Conservation (phyloP, 64 coral and sea anemone genomes). For the Porites australiensis region DNA sequence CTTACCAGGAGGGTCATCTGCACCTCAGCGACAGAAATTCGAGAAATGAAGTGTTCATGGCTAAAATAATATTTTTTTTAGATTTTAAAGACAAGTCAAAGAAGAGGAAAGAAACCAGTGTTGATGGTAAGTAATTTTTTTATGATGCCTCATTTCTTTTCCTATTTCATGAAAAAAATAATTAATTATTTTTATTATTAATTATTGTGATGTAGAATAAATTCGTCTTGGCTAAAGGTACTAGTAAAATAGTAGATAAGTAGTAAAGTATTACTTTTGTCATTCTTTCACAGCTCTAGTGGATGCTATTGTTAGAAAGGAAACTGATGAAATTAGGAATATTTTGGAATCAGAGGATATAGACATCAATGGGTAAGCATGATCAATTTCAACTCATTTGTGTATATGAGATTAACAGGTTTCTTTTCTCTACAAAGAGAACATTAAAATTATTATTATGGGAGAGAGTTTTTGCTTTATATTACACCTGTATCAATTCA, state of each 20-base stretch:
- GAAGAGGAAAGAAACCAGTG: slow-evolving; percentile 15
- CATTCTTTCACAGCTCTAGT: slow-evolving; percentile 71
- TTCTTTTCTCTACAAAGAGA: too few species aligned
- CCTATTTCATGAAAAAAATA: not conserved
- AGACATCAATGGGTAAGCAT: slow-evolving; percentile 88
- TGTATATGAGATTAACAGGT: too few species aligned
- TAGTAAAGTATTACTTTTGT: not conserved
- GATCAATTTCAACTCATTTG: too few species aligned
- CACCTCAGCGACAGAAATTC: too few species aligned
- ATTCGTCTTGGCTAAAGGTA: too few species aligned
- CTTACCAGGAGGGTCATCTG: too few species aligned
- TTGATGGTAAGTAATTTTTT: not conserved
- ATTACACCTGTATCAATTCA: too few species aligned
- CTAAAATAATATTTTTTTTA: not conserved
- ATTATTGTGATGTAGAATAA: too few species aligned
- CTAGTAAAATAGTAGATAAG: not conserved
- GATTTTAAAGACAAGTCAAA: slow-evolving; percentile 25
- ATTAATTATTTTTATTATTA: too few species aligned
- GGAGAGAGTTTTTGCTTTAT: too few species aligned
- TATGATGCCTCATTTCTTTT: not conserved
- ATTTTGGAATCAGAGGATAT: slow-evolving; percentile 85
- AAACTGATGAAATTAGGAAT: slow-evolving; percentile 81
- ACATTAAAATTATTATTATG: too few species aligned
- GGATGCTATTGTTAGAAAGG: slow-evolving; percentile 82
- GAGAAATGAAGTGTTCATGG: not conserved